Evolutionary conservation across 2,797 vertebrate genomes (phyloP).

Genomic region (Distichodus sexfasciatus): DNA sequence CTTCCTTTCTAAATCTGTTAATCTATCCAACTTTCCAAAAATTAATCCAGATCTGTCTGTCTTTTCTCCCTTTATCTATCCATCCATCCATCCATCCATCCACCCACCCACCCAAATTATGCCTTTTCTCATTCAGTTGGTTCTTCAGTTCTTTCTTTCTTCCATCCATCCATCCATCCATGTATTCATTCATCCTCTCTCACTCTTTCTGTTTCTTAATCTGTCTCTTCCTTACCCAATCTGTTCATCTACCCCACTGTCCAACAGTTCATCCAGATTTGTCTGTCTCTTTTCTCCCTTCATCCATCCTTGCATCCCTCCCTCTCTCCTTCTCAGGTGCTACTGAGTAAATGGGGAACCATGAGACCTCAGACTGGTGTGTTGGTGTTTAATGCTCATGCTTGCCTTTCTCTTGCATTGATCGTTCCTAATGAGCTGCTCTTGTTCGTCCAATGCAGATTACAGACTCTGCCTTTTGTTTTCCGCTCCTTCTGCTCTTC

Average conservation of each 20-base stretch:
- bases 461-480: constrained; percentile 16
- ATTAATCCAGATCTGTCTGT: too few relatives aligned
- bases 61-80: too few relatives aligned
- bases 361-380: constrained; percentile 1
- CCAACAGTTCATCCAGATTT: too few relatives aligned
- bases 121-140: too few relatives aligned
- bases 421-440: constrained; percentile 37
- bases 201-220: too few relatives aligned
- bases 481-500: constrained; percentile 1
- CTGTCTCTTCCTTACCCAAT: constrained; percentile 32
- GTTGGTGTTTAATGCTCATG: constrained; percentile 33
- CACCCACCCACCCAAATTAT: too few relatives aligned
- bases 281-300: constrained; percentile 8
- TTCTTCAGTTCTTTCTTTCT: too few relatives aligned
- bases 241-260: constrained; percentile 19
- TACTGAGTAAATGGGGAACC: constrained; percentile 2
- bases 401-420: constrained; percentile 27
- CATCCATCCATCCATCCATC: too few relatives aligned
- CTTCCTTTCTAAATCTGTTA: too few relatives aligned
- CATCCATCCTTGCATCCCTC: neutral
- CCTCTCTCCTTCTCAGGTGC: constrained; percentile 16
- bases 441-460: constrained; percentile 13
- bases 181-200: too few relatives aligned
- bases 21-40: too few relatives aligned
- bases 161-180: too few relatives aligned